phyloP scores from a whole-genome alignment of 2,797 vertebrate species.

The Manis crassicaudata region DNA sequence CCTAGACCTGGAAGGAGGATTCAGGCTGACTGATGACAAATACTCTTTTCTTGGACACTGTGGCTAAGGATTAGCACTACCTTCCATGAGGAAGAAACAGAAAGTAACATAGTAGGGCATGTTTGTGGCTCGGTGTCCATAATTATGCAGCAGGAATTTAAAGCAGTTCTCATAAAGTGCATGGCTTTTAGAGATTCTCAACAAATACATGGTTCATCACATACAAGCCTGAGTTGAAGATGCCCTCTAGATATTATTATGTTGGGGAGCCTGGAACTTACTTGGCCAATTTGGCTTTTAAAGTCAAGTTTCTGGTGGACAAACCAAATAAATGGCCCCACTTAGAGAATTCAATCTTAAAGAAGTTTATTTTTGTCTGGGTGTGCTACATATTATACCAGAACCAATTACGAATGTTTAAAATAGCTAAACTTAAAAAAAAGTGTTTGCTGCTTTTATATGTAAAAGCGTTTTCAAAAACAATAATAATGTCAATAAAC shows the following conservation, averaged over 20 bases:
- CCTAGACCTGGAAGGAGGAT: not conserved
- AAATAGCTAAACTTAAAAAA: slow-evolving; percentile 65
- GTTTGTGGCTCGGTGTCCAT: not conserved
- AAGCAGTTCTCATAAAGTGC: not conserved
- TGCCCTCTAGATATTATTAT: not conserved
- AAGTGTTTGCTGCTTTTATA: slow-evolving; percentile 57
- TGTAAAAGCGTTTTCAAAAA: slow-evolving; percentile 57
- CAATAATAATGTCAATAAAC: slow-evolving; percentile 53
- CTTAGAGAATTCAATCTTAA: slow-evolving; percentile 38
- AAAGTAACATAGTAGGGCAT: fast-evolving
- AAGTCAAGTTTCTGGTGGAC: slow-evolving; percentile 31
- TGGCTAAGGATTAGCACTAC: not conserved
- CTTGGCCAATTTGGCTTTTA: slow-evolving; percentile 33
- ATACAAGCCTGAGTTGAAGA: not conserved
- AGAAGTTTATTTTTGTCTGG: slow-evolving; percentile 66
- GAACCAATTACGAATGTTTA: slow-evolving; percentile 70
- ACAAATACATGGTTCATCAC: not conserved
- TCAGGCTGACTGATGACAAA: not conserved
- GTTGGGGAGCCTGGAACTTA: not conserved
- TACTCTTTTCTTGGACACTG: not conserved
- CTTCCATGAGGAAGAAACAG: not conserved
- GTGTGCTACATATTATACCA: slow-evolving; percentile 46
- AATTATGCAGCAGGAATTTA: not conserved
- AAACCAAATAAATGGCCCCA: slow-evolving; percentile 42
- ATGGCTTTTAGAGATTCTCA: not conserved